Conservation (phyloP, 2,113 vertebrate genomes). For the Gymnogyps californianus region DNA sequence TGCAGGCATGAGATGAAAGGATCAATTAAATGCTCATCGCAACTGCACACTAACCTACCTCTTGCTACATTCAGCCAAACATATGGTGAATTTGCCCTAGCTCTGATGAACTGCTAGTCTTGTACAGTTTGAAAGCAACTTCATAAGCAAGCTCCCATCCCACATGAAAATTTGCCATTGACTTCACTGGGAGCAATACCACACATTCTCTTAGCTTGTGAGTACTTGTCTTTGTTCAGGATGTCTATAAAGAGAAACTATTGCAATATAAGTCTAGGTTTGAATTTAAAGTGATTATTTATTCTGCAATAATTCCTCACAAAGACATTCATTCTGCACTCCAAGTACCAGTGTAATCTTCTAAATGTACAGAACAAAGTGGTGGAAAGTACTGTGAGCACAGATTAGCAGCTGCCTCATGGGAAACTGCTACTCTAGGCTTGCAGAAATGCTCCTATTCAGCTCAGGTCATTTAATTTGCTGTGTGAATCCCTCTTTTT, state of each 20-base stretch:
- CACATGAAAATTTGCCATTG: not conserved
- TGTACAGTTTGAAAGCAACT: not conserved
- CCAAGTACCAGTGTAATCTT: not conserved
- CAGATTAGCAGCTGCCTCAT: not conserved
- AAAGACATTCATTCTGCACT: not conserved
- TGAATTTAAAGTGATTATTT: constrained; percentile 5
- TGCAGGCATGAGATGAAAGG: not conserved
- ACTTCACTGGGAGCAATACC: not conserved
- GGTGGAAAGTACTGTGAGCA: not conserved
- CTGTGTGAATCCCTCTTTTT: not conserved
- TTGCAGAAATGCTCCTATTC: not conserved
- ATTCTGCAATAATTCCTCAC: not conserved
- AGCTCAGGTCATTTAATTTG: not conserved
- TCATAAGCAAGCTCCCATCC: not conserved
- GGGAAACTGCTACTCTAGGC: not conserved
- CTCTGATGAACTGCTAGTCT: not conserved
- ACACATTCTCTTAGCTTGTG: not conserved
- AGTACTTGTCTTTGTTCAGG: not conserved
- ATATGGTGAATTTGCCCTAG: not conserved
- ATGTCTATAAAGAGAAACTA: not conserved
- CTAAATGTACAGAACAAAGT: constrained; percentile 11
- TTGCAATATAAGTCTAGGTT: not conserved
- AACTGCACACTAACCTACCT: not conserved
- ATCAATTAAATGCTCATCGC: not conserved
- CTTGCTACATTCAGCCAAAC: not conserved